phyloP scores from a whole-genome alignment of 1,140 invertebrate species.

The Bombus terrestris region DNA sequence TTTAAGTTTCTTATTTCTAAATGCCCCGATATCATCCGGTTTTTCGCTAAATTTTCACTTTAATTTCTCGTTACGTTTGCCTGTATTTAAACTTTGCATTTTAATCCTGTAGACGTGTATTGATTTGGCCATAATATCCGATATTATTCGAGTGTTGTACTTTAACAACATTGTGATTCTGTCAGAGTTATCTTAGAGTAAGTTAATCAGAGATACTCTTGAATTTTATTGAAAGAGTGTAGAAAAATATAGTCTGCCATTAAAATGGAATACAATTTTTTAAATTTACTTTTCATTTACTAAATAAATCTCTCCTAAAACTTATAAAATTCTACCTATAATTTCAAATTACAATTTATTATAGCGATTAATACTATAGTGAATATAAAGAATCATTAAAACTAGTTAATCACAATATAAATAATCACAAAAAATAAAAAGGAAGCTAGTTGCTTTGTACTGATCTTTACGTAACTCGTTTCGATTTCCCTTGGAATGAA shows the following conservation, averaged over 20 bases:
- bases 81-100: too few relatives aligned
- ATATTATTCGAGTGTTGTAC: background rate
- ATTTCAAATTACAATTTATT: too few relatives aligned
- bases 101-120: too few relatives aligned
- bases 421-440: background rate
- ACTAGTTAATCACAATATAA: too few relatives aligned
- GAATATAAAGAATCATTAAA: background rate
- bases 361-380: background rate
- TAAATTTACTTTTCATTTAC: background rate
- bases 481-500: too few relatives aligned
- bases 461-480: background rate
- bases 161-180: background rate
- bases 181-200: background rate
- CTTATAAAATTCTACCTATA: background rate
- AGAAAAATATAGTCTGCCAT: background rate
- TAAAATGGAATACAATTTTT: background rate
- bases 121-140: background rate
- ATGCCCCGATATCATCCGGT: background rate
- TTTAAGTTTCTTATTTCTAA: constrained; percentile 30
- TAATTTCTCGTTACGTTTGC: background rate
- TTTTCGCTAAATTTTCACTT: background rate
- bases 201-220: background rate
- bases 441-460: background rate
- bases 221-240: background rate
- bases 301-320: background rate